Evolutionary conservation across 2,888 invertebrate species (phyloP).

Genomic region (Mellilla xanthometata): DNA sequence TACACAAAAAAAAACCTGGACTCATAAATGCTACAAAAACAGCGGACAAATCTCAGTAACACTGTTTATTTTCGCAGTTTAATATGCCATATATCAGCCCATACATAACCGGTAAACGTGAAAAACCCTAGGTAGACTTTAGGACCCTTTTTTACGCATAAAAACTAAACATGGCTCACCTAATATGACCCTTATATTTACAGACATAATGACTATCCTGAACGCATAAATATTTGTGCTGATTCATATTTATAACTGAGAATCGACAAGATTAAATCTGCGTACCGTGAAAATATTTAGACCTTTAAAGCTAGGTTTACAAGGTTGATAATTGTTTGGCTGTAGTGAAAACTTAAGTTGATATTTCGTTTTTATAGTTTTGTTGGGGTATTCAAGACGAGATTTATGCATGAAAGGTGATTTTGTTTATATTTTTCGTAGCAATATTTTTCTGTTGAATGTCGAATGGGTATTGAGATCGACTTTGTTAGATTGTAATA

Average conservation of each 20-base stretch:
- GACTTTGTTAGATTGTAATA: slow-evolving; percentile 15
- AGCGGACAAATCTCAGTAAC: not conserved
- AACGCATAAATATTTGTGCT: slow-evolving; percentile 35
- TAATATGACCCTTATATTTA: slow-evolving; percentile 27
- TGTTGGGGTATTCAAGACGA: slow-evolving; percentile 41
- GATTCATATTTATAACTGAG: slow-evolving; percentile 42
- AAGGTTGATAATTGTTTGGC: slow-evolving; percentile 9
- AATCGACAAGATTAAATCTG: slow-evolving; percentile 32
- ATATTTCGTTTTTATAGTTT: slow-evolving; percentile 40
- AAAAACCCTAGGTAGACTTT: slow-evolving; percentile 32
- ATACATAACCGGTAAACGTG: slow-evolving; percentile 25
- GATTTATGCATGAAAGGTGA: slow-evolving; percentile 42
- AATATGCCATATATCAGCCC: slow-evolving; percentile 23
- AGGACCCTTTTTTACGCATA: slow-evolving; percentile 19
- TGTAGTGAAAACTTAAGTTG: slow-evolving; percentile 14
- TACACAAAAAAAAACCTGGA: too few species aligned
- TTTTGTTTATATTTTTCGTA: slow-evolving; percentile 31
- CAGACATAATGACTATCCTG: slow-evolving; percentile 24
- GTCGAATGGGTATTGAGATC: slow-evolving; percentile 19
- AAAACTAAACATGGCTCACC: slow-evolving; percentile 18
- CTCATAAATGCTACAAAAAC: not conserved
- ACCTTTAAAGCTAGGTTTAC: slow-evolving; percentile 4
- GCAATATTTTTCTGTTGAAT: slow-evolving; percentile 24
- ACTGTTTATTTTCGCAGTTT: slow-evolving; percentile 11
- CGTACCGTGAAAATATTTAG: slow-evolving; percentile 5